These are phyloP conservation scores for Camponotus pennsylvanicus DNA, from an alignment of 1,140 invertebrate genomes.

Conservation along the genomic window DNA sequence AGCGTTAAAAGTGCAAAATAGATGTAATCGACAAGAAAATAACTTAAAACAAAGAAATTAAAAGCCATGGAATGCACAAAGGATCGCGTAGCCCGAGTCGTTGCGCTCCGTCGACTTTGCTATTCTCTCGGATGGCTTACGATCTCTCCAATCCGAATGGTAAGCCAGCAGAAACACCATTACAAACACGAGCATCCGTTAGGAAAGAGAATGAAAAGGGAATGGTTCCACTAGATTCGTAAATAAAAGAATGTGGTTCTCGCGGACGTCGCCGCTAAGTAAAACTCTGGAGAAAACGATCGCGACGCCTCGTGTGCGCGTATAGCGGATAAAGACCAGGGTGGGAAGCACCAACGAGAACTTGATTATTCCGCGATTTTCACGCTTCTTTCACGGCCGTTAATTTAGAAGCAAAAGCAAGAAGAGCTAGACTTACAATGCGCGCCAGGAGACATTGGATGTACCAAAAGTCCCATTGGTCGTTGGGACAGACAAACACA, in stretches of 20 bases:
- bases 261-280: slow-evolving; percentile 1
- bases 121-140: slow-evolving; percentile 43
- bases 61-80: slow-evolving; percentile 38
- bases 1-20: slow-evolving; percentile 32
- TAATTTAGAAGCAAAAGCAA: slow-evolving; percentile 40
- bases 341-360: slow-evolving; percentile 23
- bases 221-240: slow-evolving; percentile 28
- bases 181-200: slow-evolving; percentile 42
- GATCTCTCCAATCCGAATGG: slow-evolving; percentile 33
- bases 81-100: neutral
- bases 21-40: slow-evolving; percentile 39
- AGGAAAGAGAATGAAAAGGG: neutral
- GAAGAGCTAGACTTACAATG: slow-evolving; percentile 37
- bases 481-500: slow-evolving; percentile 9
- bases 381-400: slow-evolving; percentile 19
- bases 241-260: slow-evolving; percentile 39
- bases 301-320: neutral
- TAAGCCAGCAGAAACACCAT: slow-evolving; percentile 39
- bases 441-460: slow-evolving; percentile 23
- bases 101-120: slow-evolving; percentile 34
- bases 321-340: neutral
- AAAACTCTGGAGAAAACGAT: slow-evolving; percentile 30
- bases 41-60: slow-evolving; percentile 58
- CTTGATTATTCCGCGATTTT: slow-evolving; percentile 67
- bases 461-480: slow-evolving; percentile 17